phyloP scores from a whole-genome alignment of 2,113 vertebrate genomes.

The Centropristis striata region DNA sequence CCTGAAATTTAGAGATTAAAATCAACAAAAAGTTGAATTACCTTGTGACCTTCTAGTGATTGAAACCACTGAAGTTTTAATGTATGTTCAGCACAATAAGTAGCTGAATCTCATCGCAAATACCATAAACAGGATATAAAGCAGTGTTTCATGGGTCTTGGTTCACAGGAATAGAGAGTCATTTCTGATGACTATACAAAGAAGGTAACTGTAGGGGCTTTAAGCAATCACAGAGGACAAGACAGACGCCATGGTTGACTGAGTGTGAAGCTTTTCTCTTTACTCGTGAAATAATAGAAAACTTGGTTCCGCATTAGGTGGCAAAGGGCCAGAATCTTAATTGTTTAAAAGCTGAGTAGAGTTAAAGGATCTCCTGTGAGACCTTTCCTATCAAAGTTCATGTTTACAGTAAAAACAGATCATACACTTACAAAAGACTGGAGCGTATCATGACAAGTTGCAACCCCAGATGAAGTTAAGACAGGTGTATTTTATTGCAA shows the following conservation, averaged over 20 bases:
- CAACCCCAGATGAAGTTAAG: neutral
- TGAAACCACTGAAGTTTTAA: too few species aligned
- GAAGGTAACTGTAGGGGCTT: slow-evolving; percentile 57
- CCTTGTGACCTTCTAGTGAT: neutral
- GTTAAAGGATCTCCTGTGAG: slow-evolving; percentile 40
- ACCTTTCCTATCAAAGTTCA: slow-evolving; percentile 56
- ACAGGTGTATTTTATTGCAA: neutral
- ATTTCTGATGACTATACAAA: slow-evolving; percentile 29
- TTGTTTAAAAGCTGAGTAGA: slow-evolving; percentile 56
- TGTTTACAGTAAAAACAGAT: slow-evolving; percentile 59
- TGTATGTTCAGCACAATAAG: neutral
- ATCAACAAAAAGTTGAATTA: too few species aligned
- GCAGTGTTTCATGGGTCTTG: neutral
- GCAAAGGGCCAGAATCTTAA: slow-evolving; percentile 70
- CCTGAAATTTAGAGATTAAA: too few species aligned
- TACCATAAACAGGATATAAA: neutral
- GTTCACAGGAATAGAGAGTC: neutral
- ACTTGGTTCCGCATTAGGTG: slow-evolving; percentile 84
- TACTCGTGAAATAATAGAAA: slow-evolving; percentile 87
- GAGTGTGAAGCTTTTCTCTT: slow-evolving; percentile 85
- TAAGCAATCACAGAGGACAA: slow-evolving; percentile 64
- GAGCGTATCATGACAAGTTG: slow-evolving; percentile 19
- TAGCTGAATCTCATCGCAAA: neutral
- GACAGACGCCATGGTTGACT: slow-evolving; percentile 80
- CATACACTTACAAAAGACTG: slow-evolving; percentile 4